Evolutionary conservation across 2,797 vertebrate species (phyloP).

Genomic region (Kryptopterus vitreolus): DNA sequence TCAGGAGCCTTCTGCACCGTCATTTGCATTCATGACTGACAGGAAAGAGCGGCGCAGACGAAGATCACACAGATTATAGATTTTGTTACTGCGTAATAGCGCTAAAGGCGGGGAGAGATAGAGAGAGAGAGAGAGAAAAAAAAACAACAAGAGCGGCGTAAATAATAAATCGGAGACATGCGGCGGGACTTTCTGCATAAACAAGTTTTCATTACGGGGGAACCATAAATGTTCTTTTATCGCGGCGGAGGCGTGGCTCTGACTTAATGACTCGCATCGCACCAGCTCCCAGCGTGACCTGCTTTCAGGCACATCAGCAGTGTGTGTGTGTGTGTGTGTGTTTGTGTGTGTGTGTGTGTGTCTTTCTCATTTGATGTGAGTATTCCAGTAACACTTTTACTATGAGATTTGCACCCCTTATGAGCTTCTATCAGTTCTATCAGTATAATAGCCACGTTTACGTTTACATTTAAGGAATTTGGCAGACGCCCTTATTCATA

Average conservation of each 20-base stretch:
- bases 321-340: neutral
- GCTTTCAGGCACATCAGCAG: slow-evolving; percentile 4
- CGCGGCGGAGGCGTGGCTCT: neutral
- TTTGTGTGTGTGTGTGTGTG: neutral
- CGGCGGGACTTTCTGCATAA: neutral
- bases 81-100: slow-evolving; percentile 22
- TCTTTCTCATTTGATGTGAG: neutral
- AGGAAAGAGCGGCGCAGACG: slow-evolving; percentile 5
- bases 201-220: neutral
- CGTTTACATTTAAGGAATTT: too few relatives aligned
- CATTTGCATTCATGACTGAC: slow-evolving; percentile 47
- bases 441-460: too few relatives aligned
- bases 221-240: slow-evolving; percentile 3
- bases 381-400: too few relatives aligned
- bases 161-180: slow-evolving; percentile 23
- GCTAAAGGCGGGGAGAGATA: neutral
- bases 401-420: too few relatives aligned
- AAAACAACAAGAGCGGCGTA: neutral
- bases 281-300: neutral
- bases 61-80: slow-evolving; percentile 24
- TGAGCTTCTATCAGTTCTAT: too few relatives aligned
- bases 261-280: slow-evolving; percentile 14
- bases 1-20: slow-evolving; percentile 17
- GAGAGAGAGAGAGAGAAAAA: too few relatives aligned
- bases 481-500: too few relatives aligned